phyloP scores from a whole-genome alignment of 2,797 vertebrate species.

The Syngnathus acus region DNA sequence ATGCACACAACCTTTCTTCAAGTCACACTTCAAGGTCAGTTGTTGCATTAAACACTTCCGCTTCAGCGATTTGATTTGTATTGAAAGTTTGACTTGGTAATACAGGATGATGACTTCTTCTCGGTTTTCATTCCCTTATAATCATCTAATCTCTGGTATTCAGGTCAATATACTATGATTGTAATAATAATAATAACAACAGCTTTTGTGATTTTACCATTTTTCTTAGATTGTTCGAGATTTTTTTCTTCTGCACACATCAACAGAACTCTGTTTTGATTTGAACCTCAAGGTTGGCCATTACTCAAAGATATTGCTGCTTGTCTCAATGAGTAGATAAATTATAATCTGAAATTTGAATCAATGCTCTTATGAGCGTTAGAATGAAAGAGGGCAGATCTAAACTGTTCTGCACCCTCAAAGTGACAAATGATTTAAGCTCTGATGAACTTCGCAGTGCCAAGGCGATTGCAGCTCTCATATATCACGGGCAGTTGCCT shows the following conservation, averaged over 20 bases:
- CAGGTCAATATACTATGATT: not conserved
- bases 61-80: slow-evolving; percentile 22
- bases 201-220: not conserved
- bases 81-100: slow-evolving; percentile 5
- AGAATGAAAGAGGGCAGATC: slow-evolving; percentile 17
- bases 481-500: slow-evolving; percentile 34
- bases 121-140: not conserved
- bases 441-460: slow-evolving; percentile 9
- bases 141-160: not conserved
- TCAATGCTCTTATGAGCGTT: slow-evolving; percentile 19
- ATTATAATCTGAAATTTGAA: slow-evolving; percentile 27
- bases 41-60: slow-evolving; percentile 19
- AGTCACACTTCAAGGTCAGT: slow-evolving; percentile 25
- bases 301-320: not conserved
- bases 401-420: slow-evolving; percentile 15
- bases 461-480: slow-evolving; percentile 17
- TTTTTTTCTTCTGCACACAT: not conserved
- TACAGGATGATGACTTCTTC: slow-evolving; percentile 1
- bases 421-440: slow-evolving; percentile 31
- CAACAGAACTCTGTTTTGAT: not conserved
- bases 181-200: not conserved
- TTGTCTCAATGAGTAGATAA: not conserved
- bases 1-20: slow-evolving; percentile 22
- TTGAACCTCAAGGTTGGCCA: not conserved
- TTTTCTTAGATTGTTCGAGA: not conserved